Percentiles rank a stretch among this genome's conserved stretches.
phyloP scores from a whole-genome alignment of 2,113 vertebrate species.

The Cottus gobio region DNA sequence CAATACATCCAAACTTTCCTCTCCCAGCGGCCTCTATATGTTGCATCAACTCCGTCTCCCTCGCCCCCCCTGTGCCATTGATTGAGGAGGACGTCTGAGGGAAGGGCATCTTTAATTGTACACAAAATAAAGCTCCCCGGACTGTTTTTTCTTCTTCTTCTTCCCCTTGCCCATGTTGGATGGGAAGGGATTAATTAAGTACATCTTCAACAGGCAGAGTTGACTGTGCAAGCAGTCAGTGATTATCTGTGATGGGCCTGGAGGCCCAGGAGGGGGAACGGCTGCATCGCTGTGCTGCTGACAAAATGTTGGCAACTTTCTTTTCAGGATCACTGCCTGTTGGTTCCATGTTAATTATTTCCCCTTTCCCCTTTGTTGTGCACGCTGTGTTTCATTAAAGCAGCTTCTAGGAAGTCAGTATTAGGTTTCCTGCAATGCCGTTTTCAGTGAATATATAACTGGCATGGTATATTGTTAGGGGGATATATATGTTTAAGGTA shows the following conservation, averaged over 20 bases:
- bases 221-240: constrained; percentile 57
- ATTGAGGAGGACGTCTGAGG: constrained; percentile 44
- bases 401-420: neutral
- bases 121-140: constrained; percentile 64
- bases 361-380: neutral
- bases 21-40: neutral
- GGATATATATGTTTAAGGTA: neutral
- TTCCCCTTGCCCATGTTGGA: constrained; percentile 34
- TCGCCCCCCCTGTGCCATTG: constrained; percentile 50
- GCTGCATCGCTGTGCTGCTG: constrained; percentile 24
- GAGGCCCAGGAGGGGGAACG: constrained; percentile 39
- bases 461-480: neutral
- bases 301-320: constrained; percentile 23
- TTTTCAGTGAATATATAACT: neutral
- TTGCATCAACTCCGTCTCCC: constrained; percentile 20
- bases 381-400: constrained; percentile 3
- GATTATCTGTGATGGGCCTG: constrained; percentile 67
- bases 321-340: constrained; percentile 1
- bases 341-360: neutral
- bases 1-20: constrained; percentile 46
- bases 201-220: constrained; percentile 63
- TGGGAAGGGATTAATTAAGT: constrained; percentile 74
- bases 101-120: constrained; percentile 72
- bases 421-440: neutral
- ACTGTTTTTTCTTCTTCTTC: constrained; percentile 18